Evolutionary conservation across 1,140 invertebrate species (phyloP).

Genomic region (Mamestra configurata): DNA sequence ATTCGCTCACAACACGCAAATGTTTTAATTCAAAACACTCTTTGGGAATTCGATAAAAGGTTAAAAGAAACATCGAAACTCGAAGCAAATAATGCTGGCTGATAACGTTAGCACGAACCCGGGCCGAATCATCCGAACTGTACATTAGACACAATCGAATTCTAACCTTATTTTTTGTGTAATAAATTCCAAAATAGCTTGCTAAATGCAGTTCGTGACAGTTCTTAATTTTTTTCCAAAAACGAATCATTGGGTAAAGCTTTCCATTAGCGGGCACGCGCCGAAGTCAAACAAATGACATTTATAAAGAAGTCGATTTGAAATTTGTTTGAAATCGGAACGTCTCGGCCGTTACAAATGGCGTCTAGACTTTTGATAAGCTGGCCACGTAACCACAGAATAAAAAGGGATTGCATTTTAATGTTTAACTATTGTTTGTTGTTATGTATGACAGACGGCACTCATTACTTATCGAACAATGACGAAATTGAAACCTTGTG

Average conservation of each 20-base stretch:
- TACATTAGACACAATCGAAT: constrained; percentile 24
- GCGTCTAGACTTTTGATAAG: constrained; percentile 82
- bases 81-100: constrained; percentile 77
- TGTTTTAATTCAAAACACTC: constrained; percentile 82
- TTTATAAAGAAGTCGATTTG: constrained; percentile 82
- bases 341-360: constrained; percentile 79
- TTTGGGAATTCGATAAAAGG: constrained; percentile 76
- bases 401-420: constrained; percentile 43
- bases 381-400: constrained; percentile 27
- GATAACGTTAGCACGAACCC: constrained; percentile 78
- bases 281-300: constrained; percentile 84
- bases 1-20: constrained; percentile 74
- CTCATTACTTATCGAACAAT: too few species aligned
- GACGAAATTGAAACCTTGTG: not conserved
- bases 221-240: constrained; percentile 69
- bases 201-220: constrained; percentile 63
- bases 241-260: constrained; percentile 76
- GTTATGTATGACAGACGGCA: not conserved
- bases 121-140: constrained; percentile 52
- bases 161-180: constrained; percentile 42
- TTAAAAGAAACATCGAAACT: constrained; percentile 69
- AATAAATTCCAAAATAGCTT: constrained; percentile 56
- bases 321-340: constrained; percentile 82
- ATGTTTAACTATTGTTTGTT: constrained; percentile 14
- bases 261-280: constrained; percentile 86